phyloP scores from a whole-genome alignment of 2,113 vertebrate species.

The Dasyornis broadbenti region DNA sequence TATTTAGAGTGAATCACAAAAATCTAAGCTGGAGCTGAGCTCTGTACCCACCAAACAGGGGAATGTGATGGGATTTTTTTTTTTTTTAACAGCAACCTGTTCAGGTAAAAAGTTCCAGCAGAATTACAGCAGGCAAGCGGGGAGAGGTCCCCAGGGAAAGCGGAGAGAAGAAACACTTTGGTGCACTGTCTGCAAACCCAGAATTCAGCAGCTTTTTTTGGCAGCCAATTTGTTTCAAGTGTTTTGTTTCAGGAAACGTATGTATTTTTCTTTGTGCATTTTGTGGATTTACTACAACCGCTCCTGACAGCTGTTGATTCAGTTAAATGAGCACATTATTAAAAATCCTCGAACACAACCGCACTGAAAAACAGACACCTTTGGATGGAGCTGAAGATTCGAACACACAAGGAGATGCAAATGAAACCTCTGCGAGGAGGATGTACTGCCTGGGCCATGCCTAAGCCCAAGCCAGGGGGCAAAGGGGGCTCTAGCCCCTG shows the following conservation, averaged over 20 bases:
- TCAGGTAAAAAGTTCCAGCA: conserved; percentile 51
- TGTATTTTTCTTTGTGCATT: conserved; percentile 68
- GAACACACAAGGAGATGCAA: conserved; percentile 19
- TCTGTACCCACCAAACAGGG: neutral
- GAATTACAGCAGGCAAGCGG: conserved; percentile 49
- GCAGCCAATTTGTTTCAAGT: conserved; percentile 66
- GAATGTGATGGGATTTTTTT: neutral
- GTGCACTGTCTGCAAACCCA: conserved; percentile 63
- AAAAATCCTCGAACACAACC: conserved; percentile 51
- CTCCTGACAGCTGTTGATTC: conserved; percentile 77
- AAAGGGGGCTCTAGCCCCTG: conserved; percentile 31
- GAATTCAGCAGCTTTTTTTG: conserved; percentile 60
- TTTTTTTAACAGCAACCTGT: conserved; percentile 30
- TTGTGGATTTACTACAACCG: conserved; percentile 68
- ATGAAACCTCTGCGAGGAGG: neutral
- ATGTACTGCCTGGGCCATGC: neutral
- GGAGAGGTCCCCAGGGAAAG: conserved; percentile 52
- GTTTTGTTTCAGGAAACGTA: conserved; percentile 65
- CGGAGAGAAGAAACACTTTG: conserved; percentile 34
- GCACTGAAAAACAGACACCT: conserved; percentile 49
- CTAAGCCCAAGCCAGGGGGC: neutral
- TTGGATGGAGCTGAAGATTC: conserved; percentile 29
- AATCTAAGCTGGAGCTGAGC: neutral
- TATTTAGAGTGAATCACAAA: neutral
- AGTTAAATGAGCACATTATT: conserved; percentile 70